Percentiles rank a stretch among this genome's conserved stretches.
Conservation (phyloP, 1,140 invertebrate species). For the Eumaeus atala region DNA sequence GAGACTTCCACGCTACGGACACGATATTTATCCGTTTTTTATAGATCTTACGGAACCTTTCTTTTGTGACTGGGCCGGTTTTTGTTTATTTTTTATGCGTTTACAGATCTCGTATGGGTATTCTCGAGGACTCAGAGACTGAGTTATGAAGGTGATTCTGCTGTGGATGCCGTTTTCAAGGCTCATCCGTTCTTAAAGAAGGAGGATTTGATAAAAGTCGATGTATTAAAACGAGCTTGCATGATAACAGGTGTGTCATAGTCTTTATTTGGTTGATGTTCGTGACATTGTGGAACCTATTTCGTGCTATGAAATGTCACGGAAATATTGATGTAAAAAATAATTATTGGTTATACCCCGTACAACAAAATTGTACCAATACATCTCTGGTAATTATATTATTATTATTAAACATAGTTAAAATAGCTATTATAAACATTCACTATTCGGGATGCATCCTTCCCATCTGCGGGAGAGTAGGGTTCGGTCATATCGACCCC, state of each 20-base stretch:
- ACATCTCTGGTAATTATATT: too few species aligned
- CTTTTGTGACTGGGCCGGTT: too few species aligned
- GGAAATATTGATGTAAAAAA: neutral
- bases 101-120: conserved; percentile 36
- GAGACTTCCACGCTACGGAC: too few species aligned
- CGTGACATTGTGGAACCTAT: neutral
- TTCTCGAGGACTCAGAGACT: conserved; percentile 26
- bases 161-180: conserved; percentile 13
- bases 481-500: too few species aligned
- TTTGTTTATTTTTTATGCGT: neutral
- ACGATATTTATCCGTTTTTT: too few species aligned
- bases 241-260: neutral
- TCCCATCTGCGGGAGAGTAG: too few species aligned
- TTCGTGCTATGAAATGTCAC: neutral
- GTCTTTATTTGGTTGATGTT: too few species aligned
- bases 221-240: neutral
- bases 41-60: too few species aligned
- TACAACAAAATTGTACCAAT: too few species aligned
- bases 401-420: too few species aligned
- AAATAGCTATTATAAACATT: too few species aligned
- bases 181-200: neutral
- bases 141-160: conserved; percentile 18
- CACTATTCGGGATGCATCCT: too few species aligned
- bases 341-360: neutral
- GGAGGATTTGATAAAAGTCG: neutral